phyloP scores from a whole-genome alignment of 2,888 invertebrate genomes.

The Gasteruption jaculator region DNA sequence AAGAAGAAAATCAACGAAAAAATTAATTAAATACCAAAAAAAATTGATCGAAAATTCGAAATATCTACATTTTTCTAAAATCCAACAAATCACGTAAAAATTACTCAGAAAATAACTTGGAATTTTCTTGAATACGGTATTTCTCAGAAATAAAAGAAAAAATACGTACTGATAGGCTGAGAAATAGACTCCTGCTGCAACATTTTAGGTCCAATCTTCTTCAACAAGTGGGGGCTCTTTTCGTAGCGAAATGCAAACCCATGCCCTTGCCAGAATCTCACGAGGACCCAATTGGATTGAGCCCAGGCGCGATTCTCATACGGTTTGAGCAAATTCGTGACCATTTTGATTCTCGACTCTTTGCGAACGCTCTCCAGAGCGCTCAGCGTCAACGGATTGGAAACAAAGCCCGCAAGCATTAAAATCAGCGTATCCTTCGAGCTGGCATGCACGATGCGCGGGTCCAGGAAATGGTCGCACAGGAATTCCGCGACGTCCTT shows the following conservation, averaged over 20 bases:
- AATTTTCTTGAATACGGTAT: background rate
- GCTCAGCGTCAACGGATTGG: slow-evolving; percentile 66
- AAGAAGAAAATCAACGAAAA: no score
- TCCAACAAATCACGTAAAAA: background rate
- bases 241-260: slow-evolving; percentile 73
- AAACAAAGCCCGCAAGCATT: slow-evolving; percentile 73
- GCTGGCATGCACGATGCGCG: slow-evolving; percentile 69
- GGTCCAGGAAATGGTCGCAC: slow-evolving; percentile 71
- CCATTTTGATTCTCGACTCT: slow-evolving; percentile 61
- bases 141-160: background rate
- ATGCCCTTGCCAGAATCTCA: slow-evolving; percentile 79
- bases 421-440: slow-evolving; percentile 74
- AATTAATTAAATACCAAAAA: slow-evolving; percentile 1
- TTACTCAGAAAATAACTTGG: background rate
- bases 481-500: slow-evolving; percentile 68
- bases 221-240: slow-evolving; percentile 54
- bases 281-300: slow-evolving; percentile 80
- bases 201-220: slow-evolving; percentile 50
- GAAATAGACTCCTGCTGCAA: slow-evolving; percentile 52
- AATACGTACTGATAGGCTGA: slow-evolving; percentile 45
- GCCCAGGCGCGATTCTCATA: slow-evolving; percentile 81
- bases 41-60: slow-evolving; percentile 11
- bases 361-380: slow-evolving; percentile 66
- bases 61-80: no score
- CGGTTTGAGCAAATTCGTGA: slow-evolving; percentile 67